Conservation (phyloP, 2,797 vertebrate genomes). For the Cirrhinus molitorella region DNA sequence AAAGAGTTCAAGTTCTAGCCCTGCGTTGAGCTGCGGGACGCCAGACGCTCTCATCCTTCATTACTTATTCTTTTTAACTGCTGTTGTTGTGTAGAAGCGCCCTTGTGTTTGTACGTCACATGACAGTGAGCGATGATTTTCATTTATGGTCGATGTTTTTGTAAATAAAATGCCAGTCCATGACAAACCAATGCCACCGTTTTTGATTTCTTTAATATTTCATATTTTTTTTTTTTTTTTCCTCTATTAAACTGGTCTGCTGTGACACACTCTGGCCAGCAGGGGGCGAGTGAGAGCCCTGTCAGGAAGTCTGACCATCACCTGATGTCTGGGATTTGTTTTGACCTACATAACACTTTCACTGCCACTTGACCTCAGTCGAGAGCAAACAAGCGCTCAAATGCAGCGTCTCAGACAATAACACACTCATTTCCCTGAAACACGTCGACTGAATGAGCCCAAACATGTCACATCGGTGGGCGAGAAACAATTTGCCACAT, state of each 20-base stretch:
- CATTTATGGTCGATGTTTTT: slow-evolving; percentile 48
- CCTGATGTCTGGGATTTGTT: slow-evolving; percentile 44
- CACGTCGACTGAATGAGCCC: neutral
- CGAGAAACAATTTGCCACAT: neutral
- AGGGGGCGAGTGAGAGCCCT: slow-evolving; percentile 6
- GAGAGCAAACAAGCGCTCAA: neutral
- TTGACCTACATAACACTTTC: slow-evolving; percentile 58
- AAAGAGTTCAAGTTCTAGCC: slow-evolving; percentile 95
- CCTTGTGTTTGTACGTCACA: neutral
- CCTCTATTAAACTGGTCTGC: neutral
- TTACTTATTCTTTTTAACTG: slow-evolving; percentile 18
- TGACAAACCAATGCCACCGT: neutral
- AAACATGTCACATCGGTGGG: neutral
- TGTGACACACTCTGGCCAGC: neutral
- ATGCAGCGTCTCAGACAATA: neutral
- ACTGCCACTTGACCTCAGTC: slow-evolving; percentile 1
- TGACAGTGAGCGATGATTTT: slow-evolving; percentile 3
- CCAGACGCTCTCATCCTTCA: slow-evolving; percentile 31
- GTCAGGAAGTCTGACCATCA: slow-evolving; percentile 19
- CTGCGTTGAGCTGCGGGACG: slow-evolving; percentile 32
- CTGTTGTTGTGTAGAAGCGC: neutral
- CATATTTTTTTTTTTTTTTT: no score
- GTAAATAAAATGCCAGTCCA: slow-evolving; percentile 62
- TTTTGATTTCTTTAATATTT: neutral
- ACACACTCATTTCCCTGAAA: neutral